Percentiles rank a stretch among this genome's conserved stretches.
Conservation (phyloP, 2,888 invertebrate genomes). For the Drosophila ustulata region DNA sequence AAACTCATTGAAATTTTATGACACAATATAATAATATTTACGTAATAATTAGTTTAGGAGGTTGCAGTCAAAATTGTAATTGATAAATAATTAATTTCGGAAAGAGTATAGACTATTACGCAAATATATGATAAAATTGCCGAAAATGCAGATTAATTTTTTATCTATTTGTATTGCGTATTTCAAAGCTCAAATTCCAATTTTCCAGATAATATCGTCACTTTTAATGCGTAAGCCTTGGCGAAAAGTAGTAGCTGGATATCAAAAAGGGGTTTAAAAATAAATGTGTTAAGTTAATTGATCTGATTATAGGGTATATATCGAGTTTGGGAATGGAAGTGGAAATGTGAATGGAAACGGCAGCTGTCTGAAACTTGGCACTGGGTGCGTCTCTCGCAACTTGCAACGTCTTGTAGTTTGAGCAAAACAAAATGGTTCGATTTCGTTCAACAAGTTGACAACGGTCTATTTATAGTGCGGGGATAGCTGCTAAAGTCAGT, state of each 20-base stretch:
- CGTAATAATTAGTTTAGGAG: too few species aligned
- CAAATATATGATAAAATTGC: neutral
- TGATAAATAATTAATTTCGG: neutral
- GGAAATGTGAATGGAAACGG: neutral
- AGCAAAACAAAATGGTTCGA: slow-evolving; percentile 50
- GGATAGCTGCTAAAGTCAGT: slow-evolving; percentile 45
- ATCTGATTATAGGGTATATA: slow-evolving; percentile 24
- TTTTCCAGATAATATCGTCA: neutral
- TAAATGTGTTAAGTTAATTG: neutral
- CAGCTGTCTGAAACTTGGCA: slow-evolving; percentile 16
- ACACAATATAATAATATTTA: too few species aligned
- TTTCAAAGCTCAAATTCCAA: neutral
- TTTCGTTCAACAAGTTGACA: slow-evolving; percentile 63
- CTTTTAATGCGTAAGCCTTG: neutral
- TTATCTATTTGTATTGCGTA: neutral
- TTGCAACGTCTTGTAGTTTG: slow-evolving; percentile 10
- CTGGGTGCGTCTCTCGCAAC: slow-evolving; percentile 18
- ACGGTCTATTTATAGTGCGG: slow-evolving; percentile 49
- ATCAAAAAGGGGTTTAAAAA: neutral
- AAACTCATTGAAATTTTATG: too few species aligned
- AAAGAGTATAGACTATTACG: neutral
- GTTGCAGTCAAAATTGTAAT: neutral
- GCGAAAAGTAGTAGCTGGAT: neutral
- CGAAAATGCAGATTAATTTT: neutral
- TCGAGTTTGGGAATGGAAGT: neutral